Conservation (phyloP, 1,140 invertebrate genomes). For the Trichonephila inaurata region DNA sequence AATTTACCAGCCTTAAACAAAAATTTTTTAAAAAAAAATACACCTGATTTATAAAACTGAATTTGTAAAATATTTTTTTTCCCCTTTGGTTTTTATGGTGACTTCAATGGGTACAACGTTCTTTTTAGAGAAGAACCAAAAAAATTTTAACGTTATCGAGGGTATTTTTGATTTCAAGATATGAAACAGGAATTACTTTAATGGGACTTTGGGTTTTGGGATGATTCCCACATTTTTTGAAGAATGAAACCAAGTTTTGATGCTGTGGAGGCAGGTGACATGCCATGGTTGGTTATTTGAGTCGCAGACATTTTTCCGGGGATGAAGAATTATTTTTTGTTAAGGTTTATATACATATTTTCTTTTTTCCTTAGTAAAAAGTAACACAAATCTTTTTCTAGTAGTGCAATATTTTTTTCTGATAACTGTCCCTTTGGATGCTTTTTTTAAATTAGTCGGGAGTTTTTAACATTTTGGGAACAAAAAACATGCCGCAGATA, state of each 20-base stretch:
- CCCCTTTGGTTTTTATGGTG: conserved; percentile 89
- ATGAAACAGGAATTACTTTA: conserved; percentile 87
- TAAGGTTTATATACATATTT: conserved; percentile 80
- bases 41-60: no score
- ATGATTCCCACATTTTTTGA: conserved; percentile 84
- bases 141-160: conserved; percentile 79
- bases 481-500: no score
- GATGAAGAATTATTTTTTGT: conserved; percentile 86
- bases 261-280: conserved; percentile 85
- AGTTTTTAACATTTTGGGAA: no score
- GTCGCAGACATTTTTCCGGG: conserved; percentile 83
- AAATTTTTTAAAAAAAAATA: no score
- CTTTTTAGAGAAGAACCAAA: conserved; percentile 82
- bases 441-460: no score
- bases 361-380: no score
- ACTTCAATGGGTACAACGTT: conserved; percentile 95
- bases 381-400: no score
- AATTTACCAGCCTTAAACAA: no score
- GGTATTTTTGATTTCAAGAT: conserved; percentile 90
- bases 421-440: no score
- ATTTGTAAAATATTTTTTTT: not conserved
- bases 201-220: conserved; percentile 91
- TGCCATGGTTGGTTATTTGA: conserved; percentile 88
- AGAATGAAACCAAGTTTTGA: conserved; percentile 78
- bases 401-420: no score